Base-by-base conservation (phyloP, 2,888 invertebrate species). In the Himalopsyche kuldschensis region DNA sequence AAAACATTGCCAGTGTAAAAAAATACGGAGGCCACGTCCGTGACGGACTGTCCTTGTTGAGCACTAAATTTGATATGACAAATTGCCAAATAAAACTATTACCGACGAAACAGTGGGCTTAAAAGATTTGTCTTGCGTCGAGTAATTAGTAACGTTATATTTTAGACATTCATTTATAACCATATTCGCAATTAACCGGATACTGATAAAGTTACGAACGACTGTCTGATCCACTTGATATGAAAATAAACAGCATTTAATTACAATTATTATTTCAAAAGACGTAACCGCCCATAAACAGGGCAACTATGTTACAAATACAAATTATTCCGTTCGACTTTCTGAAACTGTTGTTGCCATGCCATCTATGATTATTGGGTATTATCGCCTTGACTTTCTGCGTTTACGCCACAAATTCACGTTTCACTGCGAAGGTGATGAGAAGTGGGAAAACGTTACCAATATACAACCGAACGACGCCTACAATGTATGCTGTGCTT, bases 351-450 rank as follows among this genome's bases (percentile, higher is more conserved):
- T 35, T 63, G 63, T 69, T 69, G 2, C 69, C 30, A 69, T 27
- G 69, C 27, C 69, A 27, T 24, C 30, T 27, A 69, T 15, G 55
- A 27, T 24, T 69, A 4, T 69, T 69, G 27, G 27, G 8, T 27
- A 69, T n/a, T 30, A 41, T 69, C 69, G 69, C 69, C 69, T 69
- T 69, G 69, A 69, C 69, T 69, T 69, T 76, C 35, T 11, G 47
- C n/a, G 11, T 78, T 78, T 78, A 78, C 78, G 11, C 78, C 78
- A 27, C 20, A 78, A 78, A 78, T 47, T 47, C 46, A 78, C 47
- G 41, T 78, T 27, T 47, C 78, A 78, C 20, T 78, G 78, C 30
- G 78, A 78, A 78, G 78, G 78, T 78, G 78, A 78, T 27, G 47
- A 78, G 41, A 41, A 17, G 76, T 32, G 24, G 10, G 30, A 27